Conservation (phyloP, 2,797 vertebrate species). For the Pipistrellus nathusii region DNA sequence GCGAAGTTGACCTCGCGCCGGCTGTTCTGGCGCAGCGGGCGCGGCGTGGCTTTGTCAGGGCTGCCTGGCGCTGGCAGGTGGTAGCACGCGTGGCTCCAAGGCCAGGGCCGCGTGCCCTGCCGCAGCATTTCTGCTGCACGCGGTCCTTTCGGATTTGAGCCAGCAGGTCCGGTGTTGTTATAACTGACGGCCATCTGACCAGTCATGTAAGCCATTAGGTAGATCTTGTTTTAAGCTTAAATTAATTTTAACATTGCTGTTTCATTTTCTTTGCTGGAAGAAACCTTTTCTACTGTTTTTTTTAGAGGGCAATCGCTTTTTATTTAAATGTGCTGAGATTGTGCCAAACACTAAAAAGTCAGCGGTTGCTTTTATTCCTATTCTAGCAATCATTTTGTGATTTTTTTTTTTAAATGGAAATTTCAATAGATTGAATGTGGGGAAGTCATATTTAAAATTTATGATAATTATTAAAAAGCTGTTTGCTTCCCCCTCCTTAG, state of each 20-base stretch:
- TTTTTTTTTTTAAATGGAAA: not conserved
- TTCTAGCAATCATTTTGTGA: constrained; percentile 35
- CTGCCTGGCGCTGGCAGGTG: not conserved
- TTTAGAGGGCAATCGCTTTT: not conserved
- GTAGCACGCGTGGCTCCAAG: not conserved
- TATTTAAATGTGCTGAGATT: not conserved
- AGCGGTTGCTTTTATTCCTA: not conserved
- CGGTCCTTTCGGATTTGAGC: not conserved
- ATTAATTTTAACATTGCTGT: not conserved
- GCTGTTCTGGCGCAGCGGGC: not conserved
- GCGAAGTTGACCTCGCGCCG: not conserved
- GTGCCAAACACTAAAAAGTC: not conserved
- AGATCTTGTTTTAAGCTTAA: not conserved
- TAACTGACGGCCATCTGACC: not conserved
- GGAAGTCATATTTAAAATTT: constrained; percentile 32
- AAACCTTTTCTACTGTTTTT: not conserved
- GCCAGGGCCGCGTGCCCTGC: not conserved
- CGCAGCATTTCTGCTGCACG: not conserved
- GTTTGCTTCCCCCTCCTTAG: not conserved
- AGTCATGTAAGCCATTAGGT: not conserved
- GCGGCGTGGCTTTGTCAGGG: not conserved
- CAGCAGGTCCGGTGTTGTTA: not conserved
- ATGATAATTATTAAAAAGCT: constrained; percentile 5
- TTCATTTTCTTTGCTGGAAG: constrained; percentile 5
- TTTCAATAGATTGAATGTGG: not conserved